Conservation (phyloP, 2,888 invertebrate genomes). For the Pedicia rivosa region DNA sequence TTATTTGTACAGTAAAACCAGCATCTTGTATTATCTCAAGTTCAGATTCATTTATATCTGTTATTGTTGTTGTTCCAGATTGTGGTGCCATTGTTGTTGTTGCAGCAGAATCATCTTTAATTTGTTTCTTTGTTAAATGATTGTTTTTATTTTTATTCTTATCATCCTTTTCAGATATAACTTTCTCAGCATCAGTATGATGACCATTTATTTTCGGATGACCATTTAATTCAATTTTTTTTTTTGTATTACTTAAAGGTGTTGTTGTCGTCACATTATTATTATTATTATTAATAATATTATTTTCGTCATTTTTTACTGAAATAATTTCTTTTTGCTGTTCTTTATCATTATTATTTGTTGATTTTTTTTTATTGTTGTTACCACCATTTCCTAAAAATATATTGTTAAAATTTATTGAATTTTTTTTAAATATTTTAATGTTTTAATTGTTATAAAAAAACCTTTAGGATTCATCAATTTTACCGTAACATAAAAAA, state of each 20-base stretch:
- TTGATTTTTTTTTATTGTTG: not conserved
- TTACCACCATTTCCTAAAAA: not conserved
- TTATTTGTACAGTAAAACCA: conserved; percentile 87
- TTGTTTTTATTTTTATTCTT: conserved; percentile 2
- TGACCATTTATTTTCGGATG: not conserved
- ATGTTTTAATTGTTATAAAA: too few relatives aligned
- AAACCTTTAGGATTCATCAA: too few relatives aligned
- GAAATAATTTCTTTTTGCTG: not conserved
- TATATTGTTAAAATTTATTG: too few relatives aligned
- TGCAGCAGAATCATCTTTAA: conserved; percentile 4
- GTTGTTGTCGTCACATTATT: not conserved
- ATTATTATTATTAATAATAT: too few relatives aligned
- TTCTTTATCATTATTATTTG: too few relatives aligned
- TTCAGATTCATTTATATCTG: not conserved
- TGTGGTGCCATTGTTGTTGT: too few relatives aligned
- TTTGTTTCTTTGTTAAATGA: conserved; percentile 6
- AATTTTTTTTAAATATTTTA: too few relatives aligned
- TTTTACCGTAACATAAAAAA: too few relatives aligned
- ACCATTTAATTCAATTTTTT: not conserved
- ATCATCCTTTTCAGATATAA: too few relatives aligned
- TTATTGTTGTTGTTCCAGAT: too few relatives aligned
- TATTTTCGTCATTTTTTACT: too few relatives aligned
- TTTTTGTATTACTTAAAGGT: not conserved
- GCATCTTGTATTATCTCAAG: conserved; percentile 77
- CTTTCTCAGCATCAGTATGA: too few relatives aligned